Evolutionary conservation across 2,888 invertebrate species (phyloP), one percentile per base, ranked within the genome.

Genomic region (Xanthorhoe spadicearia): DNA sequence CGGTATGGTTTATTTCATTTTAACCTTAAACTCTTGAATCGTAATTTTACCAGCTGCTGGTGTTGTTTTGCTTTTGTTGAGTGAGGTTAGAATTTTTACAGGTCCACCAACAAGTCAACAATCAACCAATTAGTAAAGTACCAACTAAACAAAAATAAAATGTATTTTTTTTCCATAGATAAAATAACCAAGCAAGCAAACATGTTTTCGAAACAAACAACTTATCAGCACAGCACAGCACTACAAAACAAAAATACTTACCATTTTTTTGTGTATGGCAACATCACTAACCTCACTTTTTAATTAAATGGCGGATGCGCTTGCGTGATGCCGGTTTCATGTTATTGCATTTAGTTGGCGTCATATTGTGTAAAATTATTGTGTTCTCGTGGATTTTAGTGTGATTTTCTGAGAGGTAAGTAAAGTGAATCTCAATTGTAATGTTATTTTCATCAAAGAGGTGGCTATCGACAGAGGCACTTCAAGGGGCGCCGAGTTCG

Each of bases 271-370:
- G 70, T 53, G 59, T 8, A 50, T 77, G 74, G 85, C 82, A 88
- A 87, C 81, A 81, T 79, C 68, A 28, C 32, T 83, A 85, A 83
- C 82, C 82, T 85, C 82, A 83, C 84, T 84, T 85, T 83, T 32
- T 32, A 4, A 28, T 83, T 87, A 90, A 70, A 74, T 92, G 92
- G 92, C 92, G 91, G 89, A 84, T 86, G 91, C 92, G 93, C 92
- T 90, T 92, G 92, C 92, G 92, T 92, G 92, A 92, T 92, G 92
- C 92, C 92, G 93, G 93, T 85, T 88, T 87, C 86, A 83, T 90
- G 89, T 86, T 90, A 86, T 86, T 87, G 82, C 87, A 76, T 81
- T 76, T 87, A 90, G 84, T 86, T 86, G 83, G 92, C 90, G 90
- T 92, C 90, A 81, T 84, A 86, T 85, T 78, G 73, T 80, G 82